Evolutionary conservation across 2,888 invertebrate genomes (phyloP).

Genomic region (Dioctria rufipes): DNA sequence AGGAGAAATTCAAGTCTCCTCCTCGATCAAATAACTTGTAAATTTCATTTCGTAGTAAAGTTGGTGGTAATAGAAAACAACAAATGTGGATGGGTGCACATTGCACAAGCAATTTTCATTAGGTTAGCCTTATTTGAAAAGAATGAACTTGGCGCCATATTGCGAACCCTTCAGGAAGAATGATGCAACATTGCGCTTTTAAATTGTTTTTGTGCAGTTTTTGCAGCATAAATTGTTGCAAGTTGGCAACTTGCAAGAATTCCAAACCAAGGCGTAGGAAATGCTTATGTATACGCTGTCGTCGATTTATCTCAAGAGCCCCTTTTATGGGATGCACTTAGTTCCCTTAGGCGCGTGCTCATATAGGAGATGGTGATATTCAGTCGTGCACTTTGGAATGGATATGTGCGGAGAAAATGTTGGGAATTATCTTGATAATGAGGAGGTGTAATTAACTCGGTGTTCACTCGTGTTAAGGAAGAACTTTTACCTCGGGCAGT

Average conservation of each 20-base stretch:
- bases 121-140: not conserved
- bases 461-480: slow-evolving; percentile 30
- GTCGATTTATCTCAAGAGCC: not conserved
- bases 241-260: not conserved
- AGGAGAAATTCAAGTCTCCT: not conserved
- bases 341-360: not conserved
- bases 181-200: not conserved
- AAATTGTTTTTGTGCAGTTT: not conserved
- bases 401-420: slow-evolving; percentile 2
- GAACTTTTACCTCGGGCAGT: slow-evolving; percentile 29
- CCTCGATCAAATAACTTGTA: not conserved
- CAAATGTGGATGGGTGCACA: not conserved
- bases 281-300: too few species aligned
- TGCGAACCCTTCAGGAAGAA: not conserved
- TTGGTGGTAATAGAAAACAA: not conserved
- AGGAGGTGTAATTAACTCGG: slow-evolving; percentile 38
- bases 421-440: slow-evolving; percentile 28
- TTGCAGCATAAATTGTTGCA: slow-evolving; percentile 1
- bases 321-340: not conserved
- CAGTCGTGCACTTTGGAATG: not conserved
- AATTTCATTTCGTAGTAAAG: slow-evolving; percentile 24
- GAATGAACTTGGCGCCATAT: not conserved
- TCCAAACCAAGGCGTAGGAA: too few species aligned
- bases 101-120: not conserved
- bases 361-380: not conserved